phyloP scores from a whole-genome alignment of 1,140 invertebrate genomes.

The Drosophila pruinosa region DNA sequence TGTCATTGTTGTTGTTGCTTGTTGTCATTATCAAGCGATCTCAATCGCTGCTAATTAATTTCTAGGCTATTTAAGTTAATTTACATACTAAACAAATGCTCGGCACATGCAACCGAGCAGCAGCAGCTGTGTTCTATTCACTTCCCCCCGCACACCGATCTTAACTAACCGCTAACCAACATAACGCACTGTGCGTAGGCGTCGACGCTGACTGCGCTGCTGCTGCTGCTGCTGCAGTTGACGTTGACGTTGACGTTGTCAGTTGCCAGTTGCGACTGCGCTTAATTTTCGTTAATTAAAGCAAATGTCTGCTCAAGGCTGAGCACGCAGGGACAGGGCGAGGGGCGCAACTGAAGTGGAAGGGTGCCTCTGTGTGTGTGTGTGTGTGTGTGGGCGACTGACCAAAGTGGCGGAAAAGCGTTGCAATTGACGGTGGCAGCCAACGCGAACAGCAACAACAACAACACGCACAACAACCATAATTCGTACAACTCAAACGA shows the following conservation, averaged over 20 bases:
- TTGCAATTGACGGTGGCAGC: slow-evolving; percentile 39
- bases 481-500: not conserved
- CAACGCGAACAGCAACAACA: not conserved
- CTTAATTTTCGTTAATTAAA: slow-evolving; percentile 78
- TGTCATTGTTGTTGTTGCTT: slow-evolving; percentile 44
- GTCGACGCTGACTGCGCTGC: slow-evolving; percentile 11
- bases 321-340: not conserved
- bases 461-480: not conserved
- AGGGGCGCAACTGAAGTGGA: not conserved
- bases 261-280: slow-evolving; percentile 25
- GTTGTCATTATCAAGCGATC: slow-evolving; percentile 71
- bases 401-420: slow-evolving; percentile 55
- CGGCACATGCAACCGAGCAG: slow-evolving; percentile 39
- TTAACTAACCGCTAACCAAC: too few species aligned
- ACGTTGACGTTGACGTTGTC: slow-evolving; percentile 28
- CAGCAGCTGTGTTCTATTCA: slow-evolving; percentile 12
- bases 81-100: slow-evolving; percentile 69
- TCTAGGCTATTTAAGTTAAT: slow-evolving; percentile 81
- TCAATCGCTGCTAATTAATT: slow-evolving; percentile 81
- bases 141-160: not conserved
- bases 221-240: not conserved
- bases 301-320: slow-evolving; percentile 54
- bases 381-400: slow-evolving; percentile 8
- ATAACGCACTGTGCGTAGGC: slow-evolving; percentile 44
- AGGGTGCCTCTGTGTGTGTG: not conserved